Percentiles rank a stretch among this genome's conserved stretches.
These are phyloP conservation scores for Gobio gobio DNA, from an alignment of 2,113 vertebrate species.

Conservation along the genomic window DNA sequence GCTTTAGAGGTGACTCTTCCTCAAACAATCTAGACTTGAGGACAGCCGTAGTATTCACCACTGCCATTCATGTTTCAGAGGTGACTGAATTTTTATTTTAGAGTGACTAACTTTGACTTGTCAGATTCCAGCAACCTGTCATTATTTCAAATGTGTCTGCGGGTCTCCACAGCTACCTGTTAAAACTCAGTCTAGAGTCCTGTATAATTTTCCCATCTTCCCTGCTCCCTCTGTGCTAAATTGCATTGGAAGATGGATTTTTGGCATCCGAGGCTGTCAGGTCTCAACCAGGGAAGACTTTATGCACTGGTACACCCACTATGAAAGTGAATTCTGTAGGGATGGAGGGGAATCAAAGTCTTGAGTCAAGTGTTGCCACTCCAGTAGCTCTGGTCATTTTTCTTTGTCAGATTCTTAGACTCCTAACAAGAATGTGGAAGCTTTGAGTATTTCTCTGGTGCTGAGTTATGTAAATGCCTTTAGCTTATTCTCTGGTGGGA, in stretches of 20 bases:
- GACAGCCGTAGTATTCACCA: conserved; percentile 52
- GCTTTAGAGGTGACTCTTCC: conserved; percentile 50
- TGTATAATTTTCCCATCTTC: conserved; percentile 77
- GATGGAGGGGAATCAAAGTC: conserved; percentile 72
- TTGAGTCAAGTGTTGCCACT: conserved; percentile 76
- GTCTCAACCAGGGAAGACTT: conserved; percentile 72
- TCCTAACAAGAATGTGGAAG: conserved; percentile 72
- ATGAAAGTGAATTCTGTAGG: conserved; percentile 75
- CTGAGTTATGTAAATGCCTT: conserved; percentile 54
- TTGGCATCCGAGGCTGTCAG: conserved; percentile 77
- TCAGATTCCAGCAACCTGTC: conserved; percentile 77
- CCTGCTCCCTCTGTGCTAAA: conserved; percentile 75
- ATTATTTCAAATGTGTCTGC: conserved; percentile 73
- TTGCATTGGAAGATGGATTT: conserved; percentile 74
- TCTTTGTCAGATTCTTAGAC: conserved; percentile 69
- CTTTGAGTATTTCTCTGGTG: conserved; percentile 52
- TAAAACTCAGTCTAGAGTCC: conserved; percentile 74
- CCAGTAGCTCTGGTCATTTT: conserved; percentile 69
- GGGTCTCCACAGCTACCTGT: conserved; percentile 70
- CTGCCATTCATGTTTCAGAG: conserved; percentile 68
- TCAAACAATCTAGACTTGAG: conserved; percentile 64
- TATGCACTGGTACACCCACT: conserved; percentile 74
- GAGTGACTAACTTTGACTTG: conserved; percentile 76
- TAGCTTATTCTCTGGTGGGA: conserved; percentile 46
- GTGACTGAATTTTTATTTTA: conserved; percentile 73